Evolutionary conservation across 2,113 vertebrate genomes (phyloP).

Genomic region (Cyprinodon brontotheroides): DNA sequence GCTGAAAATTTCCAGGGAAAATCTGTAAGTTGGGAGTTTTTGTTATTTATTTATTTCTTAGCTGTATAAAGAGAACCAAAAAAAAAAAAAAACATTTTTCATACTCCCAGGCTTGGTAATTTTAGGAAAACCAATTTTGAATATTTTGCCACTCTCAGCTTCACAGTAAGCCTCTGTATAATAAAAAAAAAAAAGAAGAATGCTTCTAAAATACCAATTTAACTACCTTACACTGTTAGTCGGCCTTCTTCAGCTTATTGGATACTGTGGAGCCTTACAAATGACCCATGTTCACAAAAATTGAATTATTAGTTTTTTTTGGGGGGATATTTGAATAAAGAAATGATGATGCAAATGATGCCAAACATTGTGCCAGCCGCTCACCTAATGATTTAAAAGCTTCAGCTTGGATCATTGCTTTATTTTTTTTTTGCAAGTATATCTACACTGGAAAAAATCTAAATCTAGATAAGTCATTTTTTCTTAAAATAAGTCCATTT

Average conservation of each 20-base stretch:
- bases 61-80: neutral
- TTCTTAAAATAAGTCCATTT: no score
- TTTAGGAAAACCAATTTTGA: neutral
- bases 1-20: constrained; percentile 35
- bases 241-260: constrained; percentile 24
- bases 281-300: constrained; percentile 51
- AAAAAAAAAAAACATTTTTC: constrained; percentile 6
- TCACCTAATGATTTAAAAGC: constrained; percentile 63
- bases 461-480: no score
- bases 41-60: constrained; percentile 7
- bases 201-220: neutral
- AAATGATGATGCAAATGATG: constrained; percentile 66
- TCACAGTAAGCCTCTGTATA: constrained; percentile 13
- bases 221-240: constrained; percentile 29
- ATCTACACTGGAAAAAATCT: no score
- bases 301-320: constrained; percentile 53
- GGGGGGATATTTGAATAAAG: constrained; percentile 39
- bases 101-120: neutral
- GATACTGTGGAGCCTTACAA: constrained; percentile 43
- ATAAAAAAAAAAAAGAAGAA: neutral
- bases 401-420: constrained; percentile 39
- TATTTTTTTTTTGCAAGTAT: constrained; percentile 38
- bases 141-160: neutral
- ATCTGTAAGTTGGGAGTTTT: constrained; percentile 39
- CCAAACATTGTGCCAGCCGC: constrained; percentile 18